phyloP scores from a whole-genome alignment of 2,888 invertebrate genomes.

The Entomobrya multifasciata region DNA sequence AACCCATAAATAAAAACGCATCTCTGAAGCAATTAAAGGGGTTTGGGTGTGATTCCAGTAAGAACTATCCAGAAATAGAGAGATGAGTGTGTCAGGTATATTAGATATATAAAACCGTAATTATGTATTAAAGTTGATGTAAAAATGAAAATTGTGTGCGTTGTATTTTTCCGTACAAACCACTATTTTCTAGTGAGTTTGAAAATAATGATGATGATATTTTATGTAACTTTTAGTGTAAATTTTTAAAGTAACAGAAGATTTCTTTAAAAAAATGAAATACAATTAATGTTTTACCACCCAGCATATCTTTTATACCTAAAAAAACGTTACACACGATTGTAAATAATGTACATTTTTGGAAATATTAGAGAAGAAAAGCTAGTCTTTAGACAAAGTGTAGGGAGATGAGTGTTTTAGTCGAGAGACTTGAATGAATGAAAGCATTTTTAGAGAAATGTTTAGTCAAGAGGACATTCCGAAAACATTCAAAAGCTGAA shows the following conservation, averaged over 20 bases:
- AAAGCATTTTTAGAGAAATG: neutral
- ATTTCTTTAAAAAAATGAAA: constrained; percentile 17
- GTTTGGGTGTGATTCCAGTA: too few relatives aligned
- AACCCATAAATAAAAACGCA: too few relatives aligned
- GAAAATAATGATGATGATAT: neutral
- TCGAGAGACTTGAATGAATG: neutral
- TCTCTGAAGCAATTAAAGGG: too few relatives aligned
- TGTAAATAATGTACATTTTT: too few relatives aligned
- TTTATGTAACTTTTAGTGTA: neutral
- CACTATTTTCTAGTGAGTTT: constrained; percentile 52
- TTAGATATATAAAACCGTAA: too few relatives aligned
- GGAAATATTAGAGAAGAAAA: too few relatives aligned
- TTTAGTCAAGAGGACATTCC: too few relatives aligned
- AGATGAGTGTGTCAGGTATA: too few relatives aligned
- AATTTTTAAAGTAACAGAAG: neutral
- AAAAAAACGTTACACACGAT: neutral
- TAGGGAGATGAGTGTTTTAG: neutral
- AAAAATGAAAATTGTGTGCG: neutral
- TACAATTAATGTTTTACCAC: constrained; percentile 52
- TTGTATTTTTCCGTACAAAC: constrained; percentile 63
- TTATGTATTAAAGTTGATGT: too few relatives aligned
- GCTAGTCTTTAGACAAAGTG: too few relatives aligned
- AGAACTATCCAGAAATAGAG: too few relatives aligned
- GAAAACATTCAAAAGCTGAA: too few relatives aligned
- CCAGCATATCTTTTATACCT: constrained; percentile 70